Conservation (phyloP, 2,797 vertebrate species). For the Menidia menidia region DNA sequence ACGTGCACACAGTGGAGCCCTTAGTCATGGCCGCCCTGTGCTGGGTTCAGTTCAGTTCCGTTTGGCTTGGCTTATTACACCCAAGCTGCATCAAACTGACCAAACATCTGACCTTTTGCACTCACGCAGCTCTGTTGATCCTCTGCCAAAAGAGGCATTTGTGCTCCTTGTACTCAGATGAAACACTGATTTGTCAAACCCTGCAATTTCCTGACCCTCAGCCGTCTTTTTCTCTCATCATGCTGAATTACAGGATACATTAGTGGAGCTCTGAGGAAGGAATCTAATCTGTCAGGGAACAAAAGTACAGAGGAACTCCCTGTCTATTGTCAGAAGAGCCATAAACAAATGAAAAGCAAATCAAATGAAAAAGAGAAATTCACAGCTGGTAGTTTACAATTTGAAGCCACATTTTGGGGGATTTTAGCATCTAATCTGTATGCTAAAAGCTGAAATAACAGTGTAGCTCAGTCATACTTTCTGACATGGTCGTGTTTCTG, state of each 20-base stretch:
- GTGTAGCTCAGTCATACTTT: slow-evolving; percentile 6
- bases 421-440: no score
- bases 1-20: no score
- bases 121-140: slow-evolving; percentile 27
- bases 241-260: slow-evolving; percentile 16
- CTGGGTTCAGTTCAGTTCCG: slow-evolving; percentile 29
- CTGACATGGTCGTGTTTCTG: slow-evolving; percentile 4
- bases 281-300: no score
- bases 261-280: no score
- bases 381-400: no score
- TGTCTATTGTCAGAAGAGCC: no score
- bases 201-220: slow-evolving; percentile 59
- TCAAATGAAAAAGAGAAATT: no score
- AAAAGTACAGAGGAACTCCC: no score
- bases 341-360: no score
- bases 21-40: not conserved
- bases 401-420: no score
- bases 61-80: slow-evolving; percentile 36
- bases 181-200: slow-evolving; percentile 70
- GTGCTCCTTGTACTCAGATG: slow-evolving; percentile 47
- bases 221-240: slow-evolving; percentile 31
- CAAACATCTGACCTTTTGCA: slow-evolving; percentile 65
- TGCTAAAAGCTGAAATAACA: no score
- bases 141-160: slow-evolving; percentile 61
- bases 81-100: slow-evolving; percentile 31